Conservation (phyloP, 2,888 invertebrate genomes). For the Yponomeuta sedellus region DNA sequence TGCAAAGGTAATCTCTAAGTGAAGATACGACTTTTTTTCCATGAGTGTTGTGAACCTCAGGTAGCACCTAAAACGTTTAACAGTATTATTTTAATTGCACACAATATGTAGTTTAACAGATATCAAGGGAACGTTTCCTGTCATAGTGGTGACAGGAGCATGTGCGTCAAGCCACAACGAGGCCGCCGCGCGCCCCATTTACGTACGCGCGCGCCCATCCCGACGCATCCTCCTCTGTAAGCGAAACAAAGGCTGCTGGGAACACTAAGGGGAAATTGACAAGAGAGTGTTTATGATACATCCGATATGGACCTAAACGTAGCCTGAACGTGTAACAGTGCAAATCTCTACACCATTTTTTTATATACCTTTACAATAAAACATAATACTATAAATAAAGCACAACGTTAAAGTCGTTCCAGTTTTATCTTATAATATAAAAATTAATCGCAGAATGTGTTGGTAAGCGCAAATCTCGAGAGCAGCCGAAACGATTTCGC, state of each 20-base stretch:
- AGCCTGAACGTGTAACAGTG: not conserved
- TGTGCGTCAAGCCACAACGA: conserved; percentile 12
- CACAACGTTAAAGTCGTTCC: too few species aligned
- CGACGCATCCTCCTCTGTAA: not conserved
- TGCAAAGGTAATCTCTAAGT: too few species aligned
- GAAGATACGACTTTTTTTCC: too few species aligned
- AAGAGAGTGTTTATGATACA: conserved; percentile 6
- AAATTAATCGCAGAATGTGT: too few species aligned
- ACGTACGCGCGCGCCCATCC: not conserved
- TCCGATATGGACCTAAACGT: not conserved
- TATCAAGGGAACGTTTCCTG: conserved; percentile 6
- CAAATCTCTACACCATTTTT: too few species aligned
- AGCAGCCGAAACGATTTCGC: too few species aligned
- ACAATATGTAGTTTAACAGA: not conserved
- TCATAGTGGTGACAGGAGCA: conserved; percentile 10
- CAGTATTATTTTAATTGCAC: not conserved
- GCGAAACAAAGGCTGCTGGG: conserved; percentile 9
- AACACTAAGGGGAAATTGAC: conserved; percentile 8
- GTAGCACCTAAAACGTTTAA: too few species aligned
- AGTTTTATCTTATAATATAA: too few species aligned
- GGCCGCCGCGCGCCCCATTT: conserved; percentile 10
- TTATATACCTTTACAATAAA: too few species aligned
- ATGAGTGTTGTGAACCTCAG: too few species aligned
- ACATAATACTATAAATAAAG: too few species aligned
- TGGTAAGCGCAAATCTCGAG: too few species aligned